Conservation (phyloP, 2,113 vertebrate genomes). For the Peromyscus polionotus region DNA sequence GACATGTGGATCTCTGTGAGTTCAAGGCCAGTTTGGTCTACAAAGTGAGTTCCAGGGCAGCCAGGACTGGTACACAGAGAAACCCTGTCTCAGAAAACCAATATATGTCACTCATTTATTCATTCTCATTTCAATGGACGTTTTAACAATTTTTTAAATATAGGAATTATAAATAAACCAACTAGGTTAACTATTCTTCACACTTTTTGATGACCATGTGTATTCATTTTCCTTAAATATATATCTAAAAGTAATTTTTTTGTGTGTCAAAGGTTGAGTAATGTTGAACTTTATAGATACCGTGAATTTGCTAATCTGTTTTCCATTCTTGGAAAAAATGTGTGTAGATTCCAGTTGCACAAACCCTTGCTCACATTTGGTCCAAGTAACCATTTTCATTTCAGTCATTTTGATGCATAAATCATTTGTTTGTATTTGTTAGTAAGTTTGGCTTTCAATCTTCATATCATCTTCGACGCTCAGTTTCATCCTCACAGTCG, state of each 20-base stretch:
- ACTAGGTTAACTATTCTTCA: not conserved
- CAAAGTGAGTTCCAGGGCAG: not conserved
- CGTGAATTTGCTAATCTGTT: conserved; percentile 8
- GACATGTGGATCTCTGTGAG: not conserved
- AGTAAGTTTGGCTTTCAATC: not conserved
- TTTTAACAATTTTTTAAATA: not conserved
- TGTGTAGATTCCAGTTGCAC: not conserved
- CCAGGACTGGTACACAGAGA: not conserved
- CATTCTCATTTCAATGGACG: not conserved
- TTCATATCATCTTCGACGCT: not conserved
- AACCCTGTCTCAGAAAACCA: not conserved
- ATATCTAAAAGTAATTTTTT: not conserved
- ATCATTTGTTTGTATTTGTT: not conserved
- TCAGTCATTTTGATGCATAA: not conserved
- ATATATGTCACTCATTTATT: not conserved
- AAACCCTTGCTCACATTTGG: not conserved
- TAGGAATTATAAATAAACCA: not conserved
- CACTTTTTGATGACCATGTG: not conserved
- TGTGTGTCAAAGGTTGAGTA: not conserved
- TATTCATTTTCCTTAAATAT: not conserved
- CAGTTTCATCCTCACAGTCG: not conserved
- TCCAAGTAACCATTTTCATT: not conserved
- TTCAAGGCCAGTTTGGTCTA: not conserved
- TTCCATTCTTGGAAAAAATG: not conserved
- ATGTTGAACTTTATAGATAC: not conserved